Percentiles rank a stretch among this genome's conserved stretches.
phyloP scores from a whole-genome alignment of 2,113 vertebrate genomes.

The Erpornis zantholeuca region DNA sequence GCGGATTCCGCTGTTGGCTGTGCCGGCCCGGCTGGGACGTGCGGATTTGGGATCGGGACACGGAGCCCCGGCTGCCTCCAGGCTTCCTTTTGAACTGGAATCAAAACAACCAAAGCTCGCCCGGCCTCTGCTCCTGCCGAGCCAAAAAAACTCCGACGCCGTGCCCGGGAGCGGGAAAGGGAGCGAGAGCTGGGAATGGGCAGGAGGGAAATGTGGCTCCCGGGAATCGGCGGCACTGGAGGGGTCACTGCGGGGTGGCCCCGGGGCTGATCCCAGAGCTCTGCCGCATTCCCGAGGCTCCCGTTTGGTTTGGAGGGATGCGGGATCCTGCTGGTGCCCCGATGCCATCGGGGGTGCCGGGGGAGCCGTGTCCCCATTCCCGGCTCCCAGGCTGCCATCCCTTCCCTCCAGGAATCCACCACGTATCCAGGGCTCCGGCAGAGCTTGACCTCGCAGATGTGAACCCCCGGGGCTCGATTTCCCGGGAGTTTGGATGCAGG shows the following conservation, averaged over 20 bases:
- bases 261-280: not conserved
- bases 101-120: not conserved
- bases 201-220: fast-evolving
- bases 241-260: not conserved
- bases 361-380: not conserved
- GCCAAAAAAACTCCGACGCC: not conserved
- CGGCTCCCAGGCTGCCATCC: not conserved
- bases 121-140: not conserved
- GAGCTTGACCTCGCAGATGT: not conserved
- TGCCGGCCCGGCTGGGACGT: not conserved
- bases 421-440: fast-evolving
- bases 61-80: not conserved
- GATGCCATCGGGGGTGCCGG: not conserved
- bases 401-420: not conserved
- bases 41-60: not conserved
- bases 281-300: not conserved
- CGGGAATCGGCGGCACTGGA: not conserved
- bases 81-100: not conserved
- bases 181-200: not conserved
- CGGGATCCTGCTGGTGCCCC: not conserved
- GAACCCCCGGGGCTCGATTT: not conserved
- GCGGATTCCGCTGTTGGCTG: not conserved
- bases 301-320: not conserved
- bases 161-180: not conserved
- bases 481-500: not conserved